Conservation (phyloP, 2,888 invertebrate genomes). For the Pocota personata region DNA sequence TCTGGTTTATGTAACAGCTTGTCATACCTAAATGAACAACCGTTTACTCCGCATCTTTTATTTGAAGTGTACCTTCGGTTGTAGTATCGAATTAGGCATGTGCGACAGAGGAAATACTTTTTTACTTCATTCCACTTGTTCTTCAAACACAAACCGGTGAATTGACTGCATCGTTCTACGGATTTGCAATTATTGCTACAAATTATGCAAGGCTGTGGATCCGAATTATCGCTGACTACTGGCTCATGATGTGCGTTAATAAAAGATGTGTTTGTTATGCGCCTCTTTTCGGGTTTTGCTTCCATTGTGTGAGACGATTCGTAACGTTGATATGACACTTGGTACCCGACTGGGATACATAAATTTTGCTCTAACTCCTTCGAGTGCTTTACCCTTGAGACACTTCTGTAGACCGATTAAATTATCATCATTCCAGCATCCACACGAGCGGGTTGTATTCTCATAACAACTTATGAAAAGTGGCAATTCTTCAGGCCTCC, state of each 20-base stretch:
- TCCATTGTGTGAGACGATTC: too few relatives aligned
- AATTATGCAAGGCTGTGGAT: not conserved
- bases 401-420: too few relatives aligned
- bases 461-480: too few relatives aligned
- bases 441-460: too few relatives aligned
- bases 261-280: not conserved
- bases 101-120: not conserved
- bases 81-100: not conserved
- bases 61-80: not conserved
- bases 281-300: not conserved
- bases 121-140: not conserved
- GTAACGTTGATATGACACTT: constrained; percentile 15
- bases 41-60: not conserved
- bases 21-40: not conserved
- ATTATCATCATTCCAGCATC: too few relatives aligned
- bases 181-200: not conserved
- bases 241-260: not conserved
- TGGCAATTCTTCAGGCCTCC: too few relatives aligned
- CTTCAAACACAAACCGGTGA: not conserved
- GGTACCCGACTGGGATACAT: too few relatives aligned
- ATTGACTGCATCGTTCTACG: not conserved
- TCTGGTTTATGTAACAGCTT: not conserved
- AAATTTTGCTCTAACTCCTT: too few relatives aligned
- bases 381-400: constrained; percentile 27
- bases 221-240: too few relatives aligned